phyloP scores from a whole-genome alignment of 2,797 vertebrate genomes.

The Rhinella marina region DNA sequence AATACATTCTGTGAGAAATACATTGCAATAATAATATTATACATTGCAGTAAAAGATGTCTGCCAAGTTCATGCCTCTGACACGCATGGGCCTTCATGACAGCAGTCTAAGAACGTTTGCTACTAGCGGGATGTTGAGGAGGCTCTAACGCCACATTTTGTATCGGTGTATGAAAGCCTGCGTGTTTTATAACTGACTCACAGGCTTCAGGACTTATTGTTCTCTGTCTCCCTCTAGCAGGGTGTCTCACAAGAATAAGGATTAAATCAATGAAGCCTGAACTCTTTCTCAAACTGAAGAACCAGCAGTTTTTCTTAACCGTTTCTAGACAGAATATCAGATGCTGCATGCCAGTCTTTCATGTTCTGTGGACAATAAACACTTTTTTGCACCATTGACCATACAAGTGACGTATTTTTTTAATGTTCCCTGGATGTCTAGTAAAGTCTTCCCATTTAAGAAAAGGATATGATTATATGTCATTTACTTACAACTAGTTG shows the following conservation, averaged over 20 bases:
- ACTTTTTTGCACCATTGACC: background rate
- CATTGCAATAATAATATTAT: too few species aligned
- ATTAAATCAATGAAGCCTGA: conserved; percentile 61
- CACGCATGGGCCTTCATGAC: background rate
- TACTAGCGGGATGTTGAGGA: background rate
- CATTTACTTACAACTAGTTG: background rate
- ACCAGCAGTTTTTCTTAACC: conserved; percentile 43
- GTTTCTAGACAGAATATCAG: conserved; percentile 34
- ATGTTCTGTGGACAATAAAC: background rate
- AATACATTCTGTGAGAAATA: too few species aligned
- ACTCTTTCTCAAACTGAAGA: conserved; percentile 48
- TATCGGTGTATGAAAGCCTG: conserved; percentile 28
- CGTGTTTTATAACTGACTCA: conserved; percentile 49
- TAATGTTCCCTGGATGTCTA: background rate
- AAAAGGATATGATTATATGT: background rate
- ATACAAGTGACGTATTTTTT: background rate
- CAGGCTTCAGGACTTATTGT: conserved; percentile 44
- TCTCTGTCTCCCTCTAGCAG: conserved; percentile 61
- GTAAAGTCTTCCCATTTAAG: background rate
- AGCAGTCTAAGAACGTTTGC: background rate
- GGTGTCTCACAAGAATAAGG: conserved; percentile 53
- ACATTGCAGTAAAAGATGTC: background rate
- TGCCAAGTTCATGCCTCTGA: background rate
- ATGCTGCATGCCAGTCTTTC: background rate
- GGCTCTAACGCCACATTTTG: background rate